Conservation (phyloP, 1,140 invertebrate genomes). For the Drosophila repletoides region DNA sequence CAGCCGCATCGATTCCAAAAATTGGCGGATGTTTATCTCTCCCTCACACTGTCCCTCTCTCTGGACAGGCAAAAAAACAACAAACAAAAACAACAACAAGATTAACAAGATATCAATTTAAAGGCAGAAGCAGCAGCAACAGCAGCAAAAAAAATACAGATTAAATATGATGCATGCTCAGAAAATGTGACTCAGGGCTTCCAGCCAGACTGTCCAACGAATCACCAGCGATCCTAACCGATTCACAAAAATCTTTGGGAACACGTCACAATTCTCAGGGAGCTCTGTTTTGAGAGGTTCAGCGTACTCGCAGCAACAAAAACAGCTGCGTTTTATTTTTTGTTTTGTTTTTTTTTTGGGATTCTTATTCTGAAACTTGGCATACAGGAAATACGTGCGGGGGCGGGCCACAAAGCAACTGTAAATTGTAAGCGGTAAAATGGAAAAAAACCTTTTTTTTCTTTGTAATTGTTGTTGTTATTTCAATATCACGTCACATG, state of each 20-base stretch:
- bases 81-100: constrained; percentile 11
- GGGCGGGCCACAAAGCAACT: constrained; percentile 16
- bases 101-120: constrained; percentile 53
- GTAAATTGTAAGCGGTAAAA: constrained; percentile 4
- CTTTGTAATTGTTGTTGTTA: background rate
- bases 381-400: constrained; percentile 59
- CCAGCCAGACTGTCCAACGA: constrained; percentile 1
- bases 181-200: constrained; percentile 14
- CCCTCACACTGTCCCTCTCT: background rate
- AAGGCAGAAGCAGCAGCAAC: constrained; percentile 11
- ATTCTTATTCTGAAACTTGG: constrained; percentile 18
- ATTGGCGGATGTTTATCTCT: constrained; percentile 40
- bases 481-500: constrained; percentile 12
- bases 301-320: background rate
- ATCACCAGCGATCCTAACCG: constrained; percentile 5
- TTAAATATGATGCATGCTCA: constrained; percentile 31
- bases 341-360: background rate
- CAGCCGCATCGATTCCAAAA: constrained; percentile 12
- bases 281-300: background rate
- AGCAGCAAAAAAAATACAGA: constrained; percentile 4
- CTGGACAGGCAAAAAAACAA: background rate
- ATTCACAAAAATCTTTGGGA: background rate
- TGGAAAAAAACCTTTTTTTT: constrained; percentile 54
- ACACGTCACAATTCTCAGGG: constrained; percentile 15
- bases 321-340: background rate